Evolutionary conservation across 2,113 vertebrate species (phyloP).

Genomic region (Phocoena phocoena): DNA sequence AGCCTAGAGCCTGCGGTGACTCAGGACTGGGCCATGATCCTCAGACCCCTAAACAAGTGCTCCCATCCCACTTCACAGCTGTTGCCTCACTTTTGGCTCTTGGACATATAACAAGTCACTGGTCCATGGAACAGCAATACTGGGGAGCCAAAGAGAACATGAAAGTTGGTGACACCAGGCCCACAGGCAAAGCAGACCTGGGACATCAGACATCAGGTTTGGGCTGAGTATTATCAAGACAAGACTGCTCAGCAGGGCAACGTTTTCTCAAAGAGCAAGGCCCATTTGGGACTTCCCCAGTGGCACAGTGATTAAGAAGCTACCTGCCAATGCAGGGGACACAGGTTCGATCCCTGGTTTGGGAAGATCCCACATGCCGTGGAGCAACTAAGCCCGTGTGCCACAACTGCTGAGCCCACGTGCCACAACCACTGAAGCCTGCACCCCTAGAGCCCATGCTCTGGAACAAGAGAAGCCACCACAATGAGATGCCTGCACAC

Average conservation of each 20-base stretch:
- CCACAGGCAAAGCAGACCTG: slow-evolving; percentile 90
- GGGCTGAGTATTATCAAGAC: slow-evolving; percentile 90
- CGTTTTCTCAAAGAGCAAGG: slow-evolving; percentile 93
- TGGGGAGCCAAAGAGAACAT: slow-evolving; percentile 86
- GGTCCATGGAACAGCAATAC: slow-evolving; percentile 78
- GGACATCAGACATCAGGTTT: slow-evolving; percentile 89
- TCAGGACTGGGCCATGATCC: not conserved
- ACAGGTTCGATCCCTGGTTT: no score
- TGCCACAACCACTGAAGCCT: no score
- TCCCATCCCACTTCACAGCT: slow-evolving; percentile 82
- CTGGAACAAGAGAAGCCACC: no score
- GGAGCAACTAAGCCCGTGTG: no score
- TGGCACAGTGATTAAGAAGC: no score
- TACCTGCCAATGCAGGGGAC: no score
- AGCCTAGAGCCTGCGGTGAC: slow-evolving; percentile 80
- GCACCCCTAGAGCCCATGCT: no score
- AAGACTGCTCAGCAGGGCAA: slow-evolving; percentile 89
- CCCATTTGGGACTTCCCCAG: slow-evolving; percentile 80
- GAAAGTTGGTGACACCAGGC: slow-evolving; percentile 85
- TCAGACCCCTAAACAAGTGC: slow-evolving; percentile 75
- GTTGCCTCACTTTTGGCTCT: slow-evolving; percentile 82
- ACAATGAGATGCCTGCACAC: no score
- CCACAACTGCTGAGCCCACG: no score
- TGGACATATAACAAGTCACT: slow-evolving; percentile 81
- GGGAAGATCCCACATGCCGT: no score